Evolutionary conservation across 2,888 invertebrate species (phyloP).

Genomic region (Steinernema scapterisci): DNA sequence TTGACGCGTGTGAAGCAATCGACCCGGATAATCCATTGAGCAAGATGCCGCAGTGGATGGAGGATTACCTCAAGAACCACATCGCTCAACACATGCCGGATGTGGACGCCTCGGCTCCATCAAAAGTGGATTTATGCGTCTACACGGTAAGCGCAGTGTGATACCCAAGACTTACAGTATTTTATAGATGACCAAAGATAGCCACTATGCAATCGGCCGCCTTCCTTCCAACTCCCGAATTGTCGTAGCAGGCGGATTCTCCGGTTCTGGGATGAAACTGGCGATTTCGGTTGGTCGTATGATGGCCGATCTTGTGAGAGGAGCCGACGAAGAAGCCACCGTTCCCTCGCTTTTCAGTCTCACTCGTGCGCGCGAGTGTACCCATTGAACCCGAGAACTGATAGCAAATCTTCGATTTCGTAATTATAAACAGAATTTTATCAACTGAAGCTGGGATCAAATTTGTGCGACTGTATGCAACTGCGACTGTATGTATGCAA

Average conservation of each 20-base stretch:
- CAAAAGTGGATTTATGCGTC: neutral
- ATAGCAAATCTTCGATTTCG: too few species aligned
- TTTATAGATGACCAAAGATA: neutral
- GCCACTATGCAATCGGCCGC: neutral
- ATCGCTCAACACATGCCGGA: neutral
- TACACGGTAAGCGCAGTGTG: too few species aligned
- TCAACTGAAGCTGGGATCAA: too few species aligned
- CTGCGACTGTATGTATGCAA: too few species aligned
- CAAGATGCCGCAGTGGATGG: neutral
- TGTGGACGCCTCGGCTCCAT: neutral
- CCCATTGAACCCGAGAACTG: too few species aligned
- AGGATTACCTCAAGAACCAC: neutral
- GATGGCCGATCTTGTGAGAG: neutral
- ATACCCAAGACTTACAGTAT: too few species aligned
- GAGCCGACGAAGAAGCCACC: neutral
- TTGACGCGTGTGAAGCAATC: neutral
- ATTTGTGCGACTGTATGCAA: too few species aligned
- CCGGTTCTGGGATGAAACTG: neutral
- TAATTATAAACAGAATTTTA: too few species aligned
- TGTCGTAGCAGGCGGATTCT: neutral
- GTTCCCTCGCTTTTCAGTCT: neutral
- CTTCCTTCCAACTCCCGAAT: neutral
- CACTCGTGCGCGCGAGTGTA: neutral
- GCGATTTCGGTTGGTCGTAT: conserved; percentile 3
- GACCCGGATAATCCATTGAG: neutral